These are phyloP conservation scores for Tiaroga cobitis DNA, from an alignment of 2,797 vertebrate species.

Conservation along the genomic window DNA sequence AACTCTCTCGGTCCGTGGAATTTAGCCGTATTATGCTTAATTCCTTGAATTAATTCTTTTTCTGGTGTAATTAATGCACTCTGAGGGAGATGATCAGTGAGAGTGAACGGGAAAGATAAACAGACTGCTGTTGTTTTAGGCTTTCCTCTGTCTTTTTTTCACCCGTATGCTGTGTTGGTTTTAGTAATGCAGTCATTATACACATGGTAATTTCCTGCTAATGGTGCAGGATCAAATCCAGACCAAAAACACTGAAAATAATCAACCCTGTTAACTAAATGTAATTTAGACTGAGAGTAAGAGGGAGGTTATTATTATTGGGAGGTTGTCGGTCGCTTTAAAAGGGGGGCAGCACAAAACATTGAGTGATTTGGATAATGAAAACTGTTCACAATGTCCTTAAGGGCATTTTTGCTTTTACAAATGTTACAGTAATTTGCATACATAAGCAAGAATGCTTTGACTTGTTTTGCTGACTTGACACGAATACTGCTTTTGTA, in stretches of 20 bases:
- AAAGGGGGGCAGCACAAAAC: background rate
- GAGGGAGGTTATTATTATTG: background rate
- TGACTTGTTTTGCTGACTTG: conserved; percentile 21
- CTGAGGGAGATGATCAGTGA: conserved; percentile 38
- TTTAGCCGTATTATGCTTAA: conserved; percentile 48
- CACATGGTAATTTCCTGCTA: conserved; percentile 29
- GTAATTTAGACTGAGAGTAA: background rate
- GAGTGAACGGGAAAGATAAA: conserved; percentile 32
- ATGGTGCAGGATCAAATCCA: conserved; percentile 28
- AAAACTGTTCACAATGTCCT: background rate
- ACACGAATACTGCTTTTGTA: conserved; percentile 5
- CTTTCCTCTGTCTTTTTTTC: conserved; percentile 9
- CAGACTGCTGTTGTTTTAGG: conserved; percentile 7
- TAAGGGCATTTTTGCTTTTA: conserved; percentile 12
- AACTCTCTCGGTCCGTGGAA: conserved; percentile 34
- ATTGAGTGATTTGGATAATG: background rate
- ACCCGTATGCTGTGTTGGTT: background rate
- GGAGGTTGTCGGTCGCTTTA: background rate
- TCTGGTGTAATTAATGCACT: conserved; percentile 58
- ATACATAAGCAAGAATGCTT: conserved; percentile 5
- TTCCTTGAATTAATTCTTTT: conserved; percentile 55
- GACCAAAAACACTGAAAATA: conserved; percentile 2
- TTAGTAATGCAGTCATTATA: conserved; percentile 36
- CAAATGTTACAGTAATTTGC: background rate
- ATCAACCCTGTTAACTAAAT: conserved; percentile 2